A percentile compares a stretch with the other conserved stretches of the same genome.
phyloP scores from a whole-genome alignment of 2,113 vertebrate species.

The Eretmodus cyanostictus region DNA sequence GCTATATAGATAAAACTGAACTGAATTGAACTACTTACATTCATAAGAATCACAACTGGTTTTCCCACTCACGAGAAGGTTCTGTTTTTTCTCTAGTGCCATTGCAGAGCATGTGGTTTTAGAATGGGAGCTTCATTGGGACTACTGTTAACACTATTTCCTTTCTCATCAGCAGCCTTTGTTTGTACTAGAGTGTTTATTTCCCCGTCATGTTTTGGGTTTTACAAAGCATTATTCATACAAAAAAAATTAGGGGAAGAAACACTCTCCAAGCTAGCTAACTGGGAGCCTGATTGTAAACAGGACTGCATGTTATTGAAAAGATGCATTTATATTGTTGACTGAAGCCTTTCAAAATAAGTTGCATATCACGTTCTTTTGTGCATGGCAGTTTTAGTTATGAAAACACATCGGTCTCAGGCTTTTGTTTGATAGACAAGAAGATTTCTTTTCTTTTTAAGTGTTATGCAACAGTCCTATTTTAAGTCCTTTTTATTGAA shows the following conservation, averaged over 20 bases:
- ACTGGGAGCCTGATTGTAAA: neutral
- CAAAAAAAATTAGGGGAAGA: neutral
- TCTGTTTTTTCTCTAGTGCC: neutral
- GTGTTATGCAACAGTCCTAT: neutral
- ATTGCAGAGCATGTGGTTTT: neutral
- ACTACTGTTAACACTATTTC: neutral
- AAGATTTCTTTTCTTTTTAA: neutral
- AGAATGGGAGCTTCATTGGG: neutral
- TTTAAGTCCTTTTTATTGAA: neutral
- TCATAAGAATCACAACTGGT: neutral
- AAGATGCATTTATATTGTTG: neutral
- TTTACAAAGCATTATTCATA: neutral
- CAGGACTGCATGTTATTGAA: neutral
- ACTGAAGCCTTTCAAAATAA: neutral
- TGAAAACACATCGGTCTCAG: neutral
- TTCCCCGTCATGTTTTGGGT: neutral
- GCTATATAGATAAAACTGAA: neutral
- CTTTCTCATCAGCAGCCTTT: neutral
- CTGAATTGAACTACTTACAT: neutral
- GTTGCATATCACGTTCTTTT: neutral
- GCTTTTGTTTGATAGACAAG: neutral
- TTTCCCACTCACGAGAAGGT: neutral
- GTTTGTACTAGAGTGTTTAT: neutral
- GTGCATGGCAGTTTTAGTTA: neutral
- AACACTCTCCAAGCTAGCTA: neutral